Evolutionary conservation across 1,140 invertebrate genomes (phyloP).

Genomic region (Ylistrum balloti): DNA sequence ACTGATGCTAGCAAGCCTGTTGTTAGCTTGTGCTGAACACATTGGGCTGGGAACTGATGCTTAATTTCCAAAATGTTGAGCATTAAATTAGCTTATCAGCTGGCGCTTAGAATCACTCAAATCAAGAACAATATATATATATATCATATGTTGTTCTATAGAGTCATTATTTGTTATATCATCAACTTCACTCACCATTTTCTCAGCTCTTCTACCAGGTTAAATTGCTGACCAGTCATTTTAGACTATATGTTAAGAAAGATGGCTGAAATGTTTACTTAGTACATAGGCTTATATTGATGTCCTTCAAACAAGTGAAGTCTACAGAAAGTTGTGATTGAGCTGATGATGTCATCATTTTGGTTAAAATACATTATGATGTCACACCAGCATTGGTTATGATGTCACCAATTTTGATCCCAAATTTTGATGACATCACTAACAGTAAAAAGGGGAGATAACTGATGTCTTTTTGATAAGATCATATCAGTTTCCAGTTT

Average conservation of each 20-base stretch:
- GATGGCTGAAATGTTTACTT: neutral
- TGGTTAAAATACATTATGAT: neutral
- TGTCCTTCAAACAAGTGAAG: neutral
- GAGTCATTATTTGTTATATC: neutral
- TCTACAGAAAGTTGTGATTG: neutral
- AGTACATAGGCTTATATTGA: neutral
- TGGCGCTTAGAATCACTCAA: no score
- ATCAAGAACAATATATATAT: no score
- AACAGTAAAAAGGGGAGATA: conserved; percentile 12
- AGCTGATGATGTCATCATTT: neutral
- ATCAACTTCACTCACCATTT: conserved; percentile 28
- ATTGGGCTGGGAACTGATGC: no score
- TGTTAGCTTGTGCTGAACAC: no score
- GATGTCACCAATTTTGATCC: neutral
- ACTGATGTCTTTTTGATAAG: neutral
- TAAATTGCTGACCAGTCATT: neutral
- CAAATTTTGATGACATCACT: conserved; percentile 8
- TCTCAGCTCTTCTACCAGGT: neutral
- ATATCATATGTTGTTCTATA: no score
- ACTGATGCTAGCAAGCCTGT: no score
- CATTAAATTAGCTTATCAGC: no score
- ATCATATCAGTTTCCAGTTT: neutral
- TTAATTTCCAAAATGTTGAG: no score
- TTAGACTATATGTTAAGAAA: neutral
- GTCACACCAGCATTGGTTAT: neutral